Evolutionary conservation across 2,797 vertebrate species (phyloP).

Genomic region (Mormyrops attenuatus): DNA sequence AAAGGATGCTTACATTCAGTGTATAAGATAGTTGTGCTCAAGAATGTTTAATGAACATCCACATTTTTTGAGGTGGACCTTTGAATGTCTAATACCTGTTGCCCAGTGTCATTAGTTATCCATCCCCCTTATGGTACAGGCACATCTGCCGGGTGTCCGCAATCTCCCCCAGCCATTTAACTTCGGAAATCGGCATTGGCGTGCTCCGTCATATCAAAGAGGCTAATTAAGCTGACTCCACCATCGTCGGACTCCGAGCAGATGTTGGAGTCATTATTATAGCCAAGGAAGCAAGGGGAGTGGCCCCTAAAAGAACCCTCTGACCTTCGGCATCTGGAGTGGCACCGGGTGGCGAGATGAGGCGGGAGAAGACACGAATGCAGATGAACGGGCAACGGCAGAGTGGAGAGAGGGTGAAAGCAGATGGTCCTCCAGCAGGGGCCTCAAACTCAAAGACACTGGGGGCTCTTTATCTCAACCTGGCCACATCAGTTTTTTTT

Average conservation of each 20-base stretch:
- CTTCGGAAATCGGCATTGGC: neutral
- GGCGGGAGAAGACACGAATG: neutral
- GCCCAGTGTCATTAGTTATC: neutral
- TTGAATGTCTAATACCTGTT: neutral
- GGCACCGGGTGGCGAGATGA: neutral
- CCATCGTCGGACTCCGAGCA: neutral
- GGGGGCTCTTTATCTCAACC: neutral
- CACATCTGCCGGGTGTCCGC: constrained; percentile 12
- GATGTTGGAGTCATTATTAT: neutral
- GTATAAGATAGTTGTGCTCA: neutral
- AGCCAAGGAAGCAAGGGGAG: neutral
- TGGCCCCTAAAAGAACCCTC: neutral
- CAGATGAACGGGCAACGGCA: neutral
- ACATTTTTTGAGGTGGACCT: neutral
- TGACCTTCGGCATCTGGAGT: neutral
- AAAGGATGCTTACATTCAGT: neutral
- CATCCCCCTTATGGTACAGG: neutral
- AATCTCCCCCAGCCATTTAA: neutral
- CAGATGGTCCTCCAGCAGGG: neutral
- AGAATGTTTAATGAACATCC: neutral
- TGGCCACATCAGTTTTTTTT: neutral
- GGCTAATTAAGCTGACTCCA: neutral
- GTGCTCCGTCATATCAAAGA: constrained; percentile 13
- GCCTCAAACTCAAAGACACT: neutral
- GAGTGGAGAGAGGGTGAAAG: neutral